Evolutionary conservation across 1,140 invertebrate genomes (phyloP), one percentile per base, ranked within the genome.

Genomic region (Drosophila tristis): DNA sequence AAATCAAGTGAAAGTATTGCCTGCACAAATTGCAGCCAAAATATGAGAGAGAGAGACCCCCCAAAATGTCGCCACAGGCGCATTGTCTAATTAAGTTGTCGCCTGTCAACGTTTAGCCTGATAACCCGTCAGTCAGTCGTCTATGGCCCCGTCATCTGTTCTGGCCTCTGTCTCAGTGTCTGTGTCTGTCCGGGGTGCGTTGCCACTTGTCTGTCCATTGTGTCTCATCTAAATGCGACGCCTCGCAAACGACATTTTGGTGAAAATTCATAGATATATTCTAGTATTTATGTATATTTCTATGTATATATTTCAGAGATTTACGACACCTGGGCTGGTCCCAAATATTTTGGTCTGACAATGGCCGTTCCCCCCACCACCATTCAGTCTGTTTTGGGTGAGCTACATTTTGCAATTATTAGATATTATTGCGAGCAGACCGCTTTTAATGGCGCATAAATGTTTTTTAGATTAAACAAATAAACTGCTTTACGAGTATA

Each of bases 71-170:
- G 35, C 35, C 35, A 29, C 49, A 23, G 39, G 23, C 42, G n/a
- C 71, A 76, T 61, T 79, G 82, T 87, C 68, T 71, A 87, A 86
- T 87, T 81, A 87, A 86, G 50, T 64, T 87, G 82, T 86, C 78
- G 61, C 56, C 67, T 85, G 78, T 85, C 81, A 70, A 67, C 68
- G 60, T 68, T 81, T 66, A 70, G 64, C 58, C 82, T 66, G 80
- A 77, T 80, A 80, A 86, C 66, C 73, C 59, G 66, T 54, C 72
- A 53, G 53, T 53, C 48, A 55, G 58, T 47, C 56, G 63, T 35
- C 51, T 57, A 26, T 20, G 43, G 31, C 39, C 7, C 54, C 51
- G 70, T 77, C 55, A 49, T 50, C 50, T 29, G 43, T 49, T 48
- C 39, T 56, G 55, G 44, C 20, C 45, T 49, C 35, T 16, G 42